Evolutionary conservation across 92 coral and sea anemone genomes (phyloP).

Genomic region (Actinostola sp.): DNA sequence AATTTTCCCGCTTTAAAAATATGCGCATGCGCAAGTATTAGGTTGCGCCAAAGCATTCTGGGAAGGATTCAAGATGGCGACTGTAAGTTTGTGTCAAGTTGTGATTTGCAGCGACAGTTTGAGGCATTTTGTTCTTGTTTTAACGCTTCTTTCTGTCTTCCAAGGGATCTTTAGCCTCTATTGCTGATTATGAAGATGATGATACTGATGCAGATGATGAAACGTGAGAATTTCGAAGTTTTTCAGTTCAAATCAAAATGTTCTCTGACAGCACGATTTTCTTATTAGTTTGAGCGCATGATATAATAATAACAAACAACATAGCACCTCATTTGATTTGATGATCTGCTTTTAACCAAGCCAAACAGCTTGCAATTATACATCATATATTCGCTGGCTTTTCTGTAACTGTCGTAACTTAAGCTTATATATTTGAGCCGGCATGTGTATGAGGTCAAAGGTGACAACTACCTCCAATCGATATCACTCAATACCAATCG

Average conservation of each 20-base stretch:
- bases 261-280: neutral
- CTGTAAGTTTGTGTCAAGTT: constrained; percentile 43
- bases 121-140: neutral
- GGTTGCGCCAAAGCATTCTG: constrained; percentile 22
- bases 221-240: constrained; percentile 36
- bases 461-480: too few relatives aligned
- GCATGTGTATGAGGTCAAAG: too few relatives aligned
- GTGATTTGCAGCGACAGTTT: neutral
- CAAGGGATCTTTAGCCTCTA: constrained; percentile 62
- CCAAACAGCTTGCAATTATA: too few relatives aligned
- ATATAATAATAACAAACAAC: too few relatives aligned
- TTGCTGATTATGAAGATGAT: constrained; percentile 77
- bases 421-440: too few relatives aligned
- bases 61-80: constrained; percentile 79
- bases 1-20: constrained; percentile 76
- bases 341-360: too few relatives aligned
- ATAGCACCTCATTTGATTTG: too few relatives aligned
- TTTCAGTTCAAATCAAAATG: neutral
- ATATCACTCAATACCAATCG: too few relatives aligned
- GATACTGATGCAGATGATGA: constrained; percentile 67
- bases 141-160: neutral
- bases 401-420: too few relatives aligned
- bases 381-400: too few relatives aligned
- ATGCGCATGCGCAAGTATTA: constrained; percentile 76
- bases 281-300: neutral